These are phyloP conservation scores for Parnassius smintheus DNA, from an alignment of 2,888 invertebrate genomes.

Conservation along the genomic window DNA sequence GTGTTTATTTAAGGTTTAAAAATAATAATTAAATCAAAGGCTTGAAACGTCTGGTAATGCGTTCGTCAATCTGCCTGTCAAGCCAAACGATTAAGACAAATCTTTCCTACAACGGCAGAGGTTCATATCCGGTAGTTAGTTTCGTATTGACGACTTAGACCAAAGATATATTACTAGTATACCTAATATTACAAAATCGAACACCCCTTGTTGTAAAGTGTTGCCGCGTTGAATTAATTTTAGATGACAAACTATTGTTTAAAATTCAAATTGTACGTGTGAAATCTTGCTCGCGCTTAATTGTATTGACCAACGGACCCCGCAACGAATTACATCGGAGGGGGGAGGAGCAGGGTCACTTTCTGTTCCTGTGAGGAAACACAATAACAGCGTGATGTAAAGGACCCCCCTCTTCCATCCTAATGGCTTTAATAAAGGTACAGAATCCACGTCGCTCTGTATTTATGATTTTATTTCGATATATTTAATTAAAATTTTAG, in stretches of 20 bases:
- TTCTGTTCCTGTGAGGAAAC: constrained; percentile 61
- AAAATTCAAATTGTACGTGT: constrained; percentile 79
- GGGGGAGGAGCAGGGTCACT: constrained; percentile 35
- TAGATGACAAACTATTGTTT: constrained; percentile 80
- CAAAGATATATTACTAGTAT: too few species aligned
- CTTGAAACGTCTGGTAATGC: too few species aligned
- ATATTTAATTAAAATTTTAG: constrained; percentile 79
- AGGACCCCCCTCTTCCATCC: constrained; percentile 53
- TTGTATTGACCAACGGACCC: constrained; percentile 73
- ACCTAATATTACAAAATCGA: constrained; percentile 15
- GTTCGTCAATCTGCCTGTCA: too few species aligned
- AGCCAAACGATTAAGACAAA: too few species aligned
- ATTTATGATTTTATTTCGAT: constrained; percentile 78
- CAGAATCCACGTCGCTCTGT: constrained; percentile 63
- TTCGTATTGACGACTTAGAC: too few species aligned
- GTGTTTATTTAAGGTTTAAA: too few species aligned
- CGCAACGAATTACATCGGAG: constrained; percentile 44
- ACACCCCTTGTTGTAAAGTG: constrained; percentile 52
- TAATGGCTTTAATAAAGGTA: constrained; percentile 80
- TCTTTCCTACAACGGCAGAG: too few species aligned
- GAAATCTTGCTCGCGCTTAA: constrained; percentile 75
- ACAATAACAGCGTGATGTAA: constrained; percentile 69
- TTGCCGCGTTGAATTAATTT: constrained; percentile 72
- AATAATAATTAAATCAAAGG: too few species aligned
- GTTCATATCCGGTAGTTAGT: too few species aligned